Evolutionary conservation across 2,888 invertebrate genomes (phyloP).

Genomic region (Meteorus cinctellus): DNA sequence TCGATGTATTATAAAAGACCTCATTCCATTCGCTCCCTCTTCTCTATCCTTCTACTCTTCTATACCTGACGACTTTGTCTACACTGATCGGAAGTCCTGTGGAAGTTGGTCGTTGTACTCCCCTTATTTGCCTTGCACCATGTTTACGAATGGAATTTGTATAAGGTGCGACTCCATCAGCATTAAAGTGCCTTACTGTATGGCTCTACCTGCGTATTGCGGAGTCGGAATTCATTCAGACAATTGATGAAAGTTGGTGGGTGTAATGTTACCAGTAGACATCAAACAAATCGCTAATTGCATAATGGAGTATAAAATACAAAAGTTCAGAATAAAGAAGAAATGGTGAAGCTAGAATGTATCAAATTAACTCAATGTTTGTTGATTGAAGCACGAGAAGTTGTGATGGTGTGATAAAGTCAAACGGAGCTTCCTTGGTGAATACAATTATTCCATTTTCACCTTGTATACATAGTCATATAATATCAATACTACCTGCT

Average conservation of each 20-base stretch:
- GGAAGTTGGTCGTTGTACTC: neutral
- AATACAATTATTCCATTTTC: neutral
- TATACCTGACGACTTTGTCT: neutral
- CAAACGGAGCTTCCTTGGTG: neutral
- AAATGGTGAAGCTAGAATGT: neutral
- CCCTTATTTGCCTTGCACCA: neutral
- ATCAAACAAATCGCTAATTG: neutral
- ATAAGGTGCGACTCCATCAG: neutral
- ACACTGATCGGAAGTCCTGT: neutral
- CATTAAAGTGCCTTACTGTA: neutral
- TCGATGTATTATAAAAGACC: neutral
- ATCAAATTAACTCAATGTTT: neutral
- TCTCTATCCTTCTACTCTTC: neutral
- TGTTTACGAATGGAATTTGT: neutral
- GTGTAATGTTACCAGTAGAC: neutral
- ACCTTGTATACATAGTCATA: neutral
- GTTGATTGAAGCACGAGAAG: neutral
- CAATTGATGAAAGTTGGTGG: neutral
- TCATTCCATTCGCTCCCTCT: neutral
- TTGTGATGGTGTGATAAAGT: neutral
- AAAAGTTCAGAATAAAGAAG: neutral
- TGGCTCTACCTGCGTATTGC: neutral
- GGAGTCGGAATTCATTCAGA: neutral
- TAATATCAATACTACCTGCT: neutral
- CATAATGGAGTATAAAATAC: neutral